phyloP scores from a whole-genome alignment of 1,140 invertebrate genomes.

The Drosophila obscura region DNA sequence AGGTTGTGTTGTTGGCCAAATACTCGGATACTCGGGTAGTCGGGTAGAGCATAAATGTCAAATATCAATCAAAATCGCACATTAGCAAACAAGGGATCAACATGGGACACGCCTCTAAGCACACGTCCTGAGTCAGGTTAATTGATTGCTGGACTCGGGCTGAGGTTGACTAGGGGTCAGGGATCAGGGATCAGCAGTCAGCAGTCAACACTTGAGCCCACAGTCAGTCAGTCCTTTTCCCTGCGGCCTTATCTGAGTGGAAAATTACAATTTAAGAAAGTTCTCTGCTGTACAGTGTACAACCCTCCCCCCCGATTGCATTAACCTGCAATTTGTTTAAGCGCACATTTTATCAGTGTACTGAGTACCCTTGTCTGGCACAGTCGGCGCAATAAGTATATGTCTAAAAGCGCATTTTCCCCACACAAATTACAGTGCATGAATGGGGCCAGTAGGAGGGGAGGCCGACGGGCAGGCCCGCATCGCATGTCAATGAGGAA shows the following conservation, averaged over 20 bases:
- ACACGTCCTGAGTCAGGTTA: conserved; percentile 37
- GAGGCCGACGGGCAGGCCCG: conserved; percentile 15
- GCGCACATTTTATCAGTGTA: conserved; percentile 29
- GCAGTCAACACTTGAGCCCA: conserved; percentile 11
- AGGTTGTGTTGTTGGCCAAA: conserved; percentile 33
- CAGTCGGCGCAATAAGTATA: conserved; percentile 42
- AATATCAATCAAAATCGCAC: conserved; percentile 70
- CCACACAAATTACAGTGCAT: conserved; percentile 54
- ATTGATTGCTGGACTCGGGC: conserved; percentile 39
- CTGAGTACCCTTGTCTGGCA: background rate
- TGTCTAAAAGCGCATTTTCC: conserved; percentile 31
- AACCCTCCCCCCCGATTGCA: background rate
- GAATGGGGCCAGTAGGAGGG: conserved; percentile 1
- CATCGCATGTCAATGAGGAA: conserved; percentile 58
- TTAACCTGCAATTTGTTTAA: conserved; percentile 52
- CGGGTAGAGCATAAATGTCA: conserved; percentile 58
- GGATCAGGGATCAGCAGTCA: background rate
- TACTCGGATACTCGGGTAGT: conserved; percentile 13
- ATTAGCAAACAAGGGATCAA: conserved; percentile 51
- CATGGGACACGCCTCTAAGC: background rate
- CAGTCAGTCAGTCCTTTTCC: background rate
- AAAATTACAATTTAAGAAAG: too few species aligned
- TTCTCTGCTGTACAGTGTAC: too few species aligned
- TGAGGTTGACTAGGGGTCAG: too few species aligned
- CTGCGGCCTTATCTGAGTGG: too few species aligned